These are phyloP conservation scores for Myripristis jacobus DNA, from an alignment of 2,797 vertebrate species.

Conservation along the genomic window DNA sequence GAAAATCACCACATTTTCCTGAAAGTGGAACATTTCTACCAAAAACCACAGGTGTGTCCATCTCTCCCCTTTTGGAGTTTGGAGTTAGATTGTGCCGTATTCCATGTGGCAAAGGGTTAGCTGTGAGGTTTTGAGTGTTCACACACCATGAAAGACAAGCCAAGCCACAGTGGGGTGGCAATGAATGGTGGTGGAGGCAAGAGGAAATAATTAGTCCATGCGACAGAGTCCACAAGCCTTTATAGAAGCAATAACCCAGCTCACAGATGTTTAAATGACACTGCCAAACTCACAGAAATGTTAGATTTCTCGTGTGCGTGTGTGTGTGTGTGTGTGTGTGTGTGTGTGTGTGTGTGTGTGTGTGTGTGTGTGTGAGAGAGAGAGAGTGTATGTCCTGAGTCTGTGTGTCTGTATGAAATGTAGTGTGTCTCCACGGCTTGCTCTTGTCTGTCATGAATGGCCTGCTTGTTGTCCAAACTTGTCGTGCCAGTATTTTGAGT, in stretches of 20 bases:
- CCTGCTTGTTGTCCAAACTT: not conserved
- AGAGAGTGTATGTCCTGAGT: too few relatives aligned
- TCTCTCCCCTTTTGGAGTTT: constrained; percentile 28
- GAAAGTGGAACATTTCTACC: constrained; percentile 33
- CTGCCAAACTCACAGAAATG: constrained; percentile 42
- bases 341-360: constrained; percentile 1
- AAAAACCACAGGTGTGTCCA: constrained; percentile 38
- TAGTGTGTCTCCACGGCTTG: constrained; percentile 22
- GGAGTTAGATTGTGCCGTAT: constrained; percentile 14
- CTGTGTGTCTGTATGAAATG: constrained; percentile 43
- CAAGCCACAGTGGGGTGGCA: constrained; percentile 56
- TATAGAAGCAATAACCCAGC: constrained; percentile 54
- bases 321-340: constrained; percentile 19
- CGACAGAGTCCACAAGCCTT: constrained; percentile 35
- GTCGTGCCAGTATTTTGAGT: constrained; percentile 1
- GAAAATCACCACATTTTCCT: constrained; percentile 36
- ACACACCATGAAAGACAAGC: constrained; percentile 12
- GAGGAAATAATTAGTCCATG: constrained; percentile 63
- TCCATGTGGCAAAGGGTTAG: constrained; percentile 31
- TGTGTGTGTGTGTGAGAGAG: not conserved
- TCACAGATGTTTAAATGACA: constrained; percentile 50
- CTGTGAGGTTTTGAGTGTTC: constrained; percentile 37
- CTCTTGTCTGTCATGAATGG: constrained; percentile 5
- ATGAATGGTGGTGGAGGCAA: constrained; percentile 23
- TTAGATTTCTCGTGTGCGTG: constrained; percentile 7